Base-by-base conservation (phyloP, 2,888 invertebrate species). In the Charanyca ferruginea region DNA sequence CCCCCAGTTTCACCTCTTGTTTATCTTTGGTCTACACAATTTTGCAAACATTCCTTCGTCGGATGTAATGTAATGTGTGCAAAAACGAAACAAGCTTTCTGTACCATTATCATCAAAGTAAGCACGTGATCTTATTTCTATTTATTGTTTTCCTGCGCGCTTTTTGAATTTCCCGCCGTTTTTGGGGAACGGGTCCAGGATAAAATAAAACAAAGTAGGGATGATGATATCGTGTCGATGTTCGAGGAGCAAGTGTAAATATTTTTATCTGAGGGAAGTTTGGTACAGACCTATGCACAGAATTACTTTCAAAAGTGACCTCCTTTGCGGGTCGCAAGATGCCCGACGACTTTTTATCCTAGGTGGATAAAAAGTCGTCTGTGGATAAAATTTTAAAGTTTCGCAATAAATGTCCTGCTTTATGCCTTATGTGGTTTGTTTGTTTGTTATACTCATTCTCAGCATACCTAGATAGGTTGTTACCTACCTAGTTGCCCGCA, bases 241-340 rank as follows among this genome's bases (percentile, higher is more conserved):
- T 35, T 57, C 38, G 59, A 18, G 20, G 13, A 47, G 49, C 69
- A 66, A 63, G 42, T 72, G 48, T 63, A 65, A 75, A 79, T 60
- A 77, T 75, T 68, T 7, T 70, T 28, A 59, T 54, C 38, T 3
- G 32, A 32, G 38, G 38, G 38, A 38, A 35, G 35, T 11, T 35
- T 35, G 7, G 13, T 35, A 35, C 13, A 3, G 6, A 66, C 51
- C 32, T 73, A 74, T 68, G 72, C 71, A 73, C 73, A 71, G 61
- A 71, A 74, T 72, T 65, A 80, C 93, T 92, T 93, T 93, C 92
- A 86, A 90, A 91, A 87, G 83, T 91, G 91, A 90, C 91, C 93
- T 92, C 88, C 87, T 90, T 92, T 81, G 58, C 77, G 45, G 42
- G 65, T 57, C 61, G 60, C 53, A 63, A 55, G 55, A 54, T 52